A percentile compares a stretch with the other conserved stretches of the same genome.
Evolutionary conservation across 2,888 invertebrate genomes (phyloP).

Genomic region (Ditylenchus weischeri): DNA sequence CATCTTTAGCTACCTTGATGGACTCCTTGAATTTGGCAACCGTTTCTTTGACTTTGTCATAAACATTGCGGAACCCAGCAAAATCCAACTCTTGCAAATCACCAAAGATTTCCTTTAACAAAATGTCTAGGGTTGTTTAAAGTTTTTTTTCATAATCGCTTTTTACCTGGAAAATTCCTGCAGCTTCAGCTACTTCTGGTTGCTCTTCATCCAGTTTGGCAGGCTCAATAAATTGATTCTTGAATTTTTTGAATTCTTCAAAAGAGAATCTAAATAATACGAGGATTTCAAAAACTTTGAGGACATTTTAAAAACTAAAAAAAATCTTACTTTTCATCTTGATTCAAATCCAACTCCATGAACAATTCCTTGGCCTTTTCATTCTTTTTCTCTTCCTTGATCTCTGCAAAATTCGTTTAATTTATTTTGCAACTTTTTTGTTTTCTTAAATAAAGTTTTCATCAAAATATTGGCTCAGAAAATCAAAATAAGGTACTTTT

Average conservation of each 20-base stretch:
- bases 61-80: conserved; percentile 47
- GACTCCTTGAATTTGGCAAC: conserved; percentile 28
- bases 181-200: conserved; percentile 1
- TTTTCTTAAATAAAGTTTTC: too few relatives aligned
- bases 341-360: conserved; percentile 75
- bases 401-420: conserved; percentile 1
- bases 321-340: conserved; percentile 67
- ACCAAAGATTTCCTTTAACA: conserved; percentile 24
- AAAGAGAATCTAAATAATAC: conserved; percentile 24
- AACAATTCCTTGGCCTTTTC: conserved; percentile 66
- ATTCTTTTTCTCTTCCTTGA: conserved; percentile 61
- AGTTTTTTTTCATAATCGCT: conserved; percentile 48
- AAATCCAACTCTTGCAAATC: conserved; percentile 42
- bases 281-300: too few relatives aligned
- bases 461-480: too few relatives aligned
- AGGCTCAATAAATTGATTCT: conserved; percentile 5
- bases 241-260: conserved; percentile 30
- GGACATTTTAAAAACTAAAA: not conserved
- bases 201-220: conserved; percentile 18
- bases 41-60: conserved; percentile 20
- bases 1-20: conserved; percentile 23
- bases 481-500: too few relatives aligned
- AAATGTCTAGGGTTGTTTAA: conserved; percentile 64
- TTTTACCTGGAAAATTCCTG: not conserved
- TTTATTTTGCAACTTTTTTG: too few relatives aligned